These are phyloP conservation scores for Camponotus floridanus DNA, from an alignment of 1,140 invertebrate species.

Conservation along the genomic window DNA sequence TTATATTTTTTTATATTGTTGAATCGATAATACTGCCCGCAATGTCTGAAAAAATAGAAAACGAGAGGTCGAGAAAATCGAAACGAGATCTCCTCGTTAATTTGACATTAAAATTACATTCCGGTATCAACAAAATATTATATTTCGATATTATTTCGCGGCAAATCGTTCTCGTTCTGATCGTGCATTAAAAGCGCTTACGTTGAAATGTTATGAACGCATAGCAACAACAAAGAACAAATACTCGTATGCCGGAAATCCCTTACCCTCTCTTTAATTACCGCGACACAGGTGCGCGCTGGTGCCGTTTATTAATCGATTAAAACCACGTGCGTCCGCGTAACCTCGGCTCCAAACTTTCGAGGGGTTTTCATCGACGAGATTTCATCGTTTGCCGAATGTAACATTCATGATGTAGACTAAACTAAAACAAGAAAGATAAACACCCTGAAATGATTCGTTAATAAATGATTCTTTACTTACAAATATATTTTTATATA, in stretches of 20 bases:
- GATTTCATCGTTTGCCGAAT: neutral
- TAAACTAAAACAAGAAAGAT: neutral
- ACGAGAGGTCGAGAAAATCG: neutral
- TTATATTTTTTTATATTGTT: conserved; percentile 14
- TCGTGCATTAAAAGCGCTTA: neutral
- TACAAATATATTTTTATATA: neutral
- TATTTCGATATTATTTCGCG: conserved; percentile 11
- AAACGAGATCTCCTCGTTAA: neutral
- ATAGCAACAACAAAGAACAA: conserved; percentile 41
- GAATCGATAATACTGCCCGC: neutral
- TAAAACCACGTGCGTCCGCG: conserved; percentile 65
- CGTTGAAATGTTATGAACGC: neutral
- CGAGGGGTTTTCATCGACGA: conserved; percentile 31
- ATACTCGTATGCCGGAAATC: conserved; percentile 37
- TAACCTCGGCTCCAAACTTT: conserved; percentile 48
- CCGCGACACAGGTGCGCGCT: conserved; percentile 45
- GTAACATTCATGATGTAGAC: neutral
- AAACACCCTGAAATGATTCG: neutral
- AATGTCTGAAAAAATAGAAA: conserved; percentile 1
- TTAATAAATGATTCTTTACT: neutral
- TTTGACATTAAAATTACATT: conserved; percentile 42
- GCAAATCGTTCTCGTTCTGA: conserved; percentile 10
- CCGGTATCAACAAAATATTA: conserved; percentile 24
- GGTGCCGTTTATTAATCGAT: conserved; percentile 67
- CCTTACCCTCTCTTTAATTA: conserved; percentile 55